Evolutionary conservation across 2,113 vertebrate species (phyloP).

Genomic region (Poeciliopsis retropinna): DNA sequence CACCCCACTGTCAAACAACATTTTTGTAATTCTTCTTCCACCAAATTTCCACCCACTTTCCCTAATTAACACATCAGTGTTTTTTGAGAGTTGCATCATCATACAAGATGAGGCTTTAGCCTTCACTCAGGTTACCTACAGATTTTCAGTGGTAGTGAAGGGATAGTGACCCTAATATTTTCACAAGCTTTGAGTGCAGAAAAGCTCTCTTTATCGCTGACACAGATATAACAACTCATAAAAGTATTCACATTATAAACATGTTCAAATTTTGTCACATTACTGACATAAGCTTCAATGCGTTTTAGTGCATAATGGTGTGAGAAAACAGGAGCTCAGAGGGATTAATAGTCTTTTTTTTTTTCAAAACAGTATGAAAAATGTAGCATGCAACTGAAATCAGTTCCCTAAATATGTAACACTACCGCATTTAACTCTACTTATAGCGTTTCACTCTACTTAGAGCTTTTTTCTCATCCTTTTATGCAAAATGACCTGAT

Average conservation of each 20-base stretch:
- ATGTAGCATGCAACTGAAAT: not conserved
- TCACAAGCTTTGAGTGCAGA: conserved; percentile 1
- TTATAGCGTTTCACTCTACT: not conserved
- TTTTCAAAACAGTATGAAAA: not conserved
- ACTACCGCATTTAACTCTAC: not conserved
- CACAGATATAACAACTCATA: not conserved
- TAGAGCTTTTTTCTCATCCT: too few species aligned
- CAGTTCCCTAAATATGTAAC: not conserved
- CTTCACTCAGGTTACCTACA: conserved; percentile 19
- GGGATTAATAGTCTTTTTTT: not conserved
- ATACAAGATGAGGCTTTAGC: conserved; percentile 2
- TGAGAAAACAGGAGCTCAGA: not conserved
- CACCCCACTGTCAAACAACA: not conserved
- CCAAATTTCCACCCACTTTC: not conserved
- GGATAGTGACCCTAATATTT: conserved; percentile 22
- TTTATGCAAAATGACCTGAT: too few species aligned
- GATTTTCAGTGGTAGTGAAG: not conserved
- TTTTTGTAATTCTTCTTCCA: not conserved
- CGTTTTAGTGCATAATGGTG: not conserved
- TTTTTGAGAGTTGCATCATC: not conserved
- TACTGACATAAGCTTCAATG: not conserved
- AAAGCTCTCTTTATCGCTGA: conserved; percentile 10
- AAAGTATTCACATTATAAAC: not conserved
- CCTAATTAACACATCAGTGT: not conserved
- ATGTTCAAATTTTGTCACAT: not conserved